Conservation (phyloP, 2,797 vertebrate species). For the Tenualosa ilisha region DNA sequence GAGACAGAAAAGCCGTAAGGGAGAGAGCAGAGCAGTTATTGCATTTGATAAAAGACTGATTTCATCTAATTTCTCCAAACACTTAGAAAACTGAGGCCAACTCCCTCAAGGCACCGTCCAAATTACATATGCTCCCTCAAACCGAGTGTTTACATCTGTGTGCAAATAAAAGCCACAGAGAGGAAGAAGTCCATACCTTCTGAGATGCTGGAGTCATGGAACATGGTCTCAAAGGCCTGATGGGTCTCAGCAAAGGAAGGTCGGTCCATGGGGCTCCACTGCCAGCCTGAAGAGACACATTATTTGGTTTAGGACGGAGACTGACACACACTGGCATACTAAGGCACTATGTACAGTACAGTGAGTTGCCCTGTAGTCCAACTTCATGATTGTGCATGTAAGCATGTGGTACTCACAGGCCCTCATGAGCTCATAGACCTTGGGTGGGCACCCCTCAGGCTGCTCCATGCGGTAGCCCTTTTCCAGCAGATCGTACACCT, state of each 20-base stretch:
- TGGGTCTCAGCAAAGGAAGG: slow-evolving; percentile 97
- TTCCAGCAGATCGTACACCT: slow-evolving; percentile 97
- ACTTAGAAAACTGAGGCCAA: too few species aligned
- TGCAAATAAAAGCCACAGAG: neutral
- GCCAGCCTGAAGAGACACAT: slow-evolving; percentile 82
- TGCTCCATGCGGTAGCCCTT: slow-evolving; percentile 99
- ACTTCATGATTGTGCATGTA: neutral
- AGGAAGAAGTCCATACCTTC: slow-evolving; percentile 80
- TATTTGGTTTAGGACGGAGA: neutral
- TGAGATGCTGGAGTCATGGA: slow-evolving; percentile 97
- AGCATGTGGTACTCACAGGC: slow-evolving; percentile 85
- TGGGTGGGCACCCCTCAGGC: slow-evolving; percentile 96
- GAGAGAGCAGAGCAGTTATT: neutral
- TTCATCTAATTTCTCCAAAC: too few species aligned
- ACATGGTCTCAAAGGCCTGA: slow-evolving; percentile 99
- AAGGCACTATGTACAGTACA: neutral
- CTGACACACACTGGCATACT: neutral
- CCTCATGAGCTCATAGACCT: slow-evolving; percentile 98
- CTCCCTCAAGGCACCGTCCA: too few species aligned
- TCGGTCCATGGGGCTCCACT: slow-evolving; percentile 94
- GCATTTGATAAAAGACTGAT: neutral
- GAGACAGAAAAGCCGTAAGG: neutral
- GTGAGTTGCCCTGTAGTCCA: neutral
- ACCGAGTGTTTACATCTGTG: neutral
- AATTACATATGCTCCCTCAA: too few species aligned